Base-by-base conservation (phyloP, 2,113 vertebrate genomes). In the Aptenodytes forsteri region DNA sequence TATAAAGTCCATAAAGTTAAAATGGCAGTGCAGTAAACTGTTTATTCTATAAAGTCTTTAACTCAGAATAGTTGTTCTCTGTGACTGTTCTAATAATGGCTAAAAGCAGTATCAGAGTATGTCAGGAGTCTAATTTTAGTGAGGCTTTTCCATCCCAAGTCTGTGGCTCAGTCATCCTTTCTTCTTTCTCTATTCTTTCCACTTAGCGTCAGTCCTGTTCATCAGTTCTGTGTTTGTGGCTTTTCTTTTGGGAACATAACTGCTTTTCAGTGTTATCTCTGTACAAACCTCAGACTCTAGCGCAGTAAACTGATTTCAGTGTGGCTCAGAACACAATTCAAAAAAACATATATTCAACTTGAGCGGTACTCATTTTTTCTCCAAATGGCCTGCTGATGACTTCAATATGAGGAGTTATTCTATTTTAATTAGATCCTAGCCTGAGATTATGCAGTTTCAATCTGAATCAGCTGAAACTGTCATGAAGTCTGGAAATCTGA, bases 61-160 rank as follows among this genome's bases (percentile, higher is more conserved):
- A 91, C 78, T 94, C 79, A 66, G 65, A 92, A 66, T 49, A 73
- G 49, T 90, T 95, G 75, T 52, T 80, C 21, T 89, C 61, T 85
- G 36, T 75, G 89, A 65, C 21, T 18, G 52, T 75, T 87, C 81
- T 80, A 76, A 20, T 67, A 87, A 40, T 65, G 65, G 56, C 81
- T 95, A 80, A 95, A 83, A 89, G 75, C 66, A 69, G 25, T 55
- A 50, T 67, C 25, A 17, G 91, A 65, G 58, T 70, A 69, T 80
- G 58, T 73, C 27, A 65, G 15, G 44, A 62, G 66, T 72, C 84
- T 96, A 91, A 94, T 93, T 97, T 95, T 90, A 94, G 72, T 62
- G 73, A 93, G 40, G 54, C 49, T 89, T 87, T 91, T 96, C 77
- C n/a, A 54, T 61, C 56, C 40, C 25, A 46, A 69, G 62, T 59